These are phyloP conservation scores for Apteryx mantelli DNA, from an alignment of 2,113 vertebrate genomes.

Conservation along the genomic window DNA sequence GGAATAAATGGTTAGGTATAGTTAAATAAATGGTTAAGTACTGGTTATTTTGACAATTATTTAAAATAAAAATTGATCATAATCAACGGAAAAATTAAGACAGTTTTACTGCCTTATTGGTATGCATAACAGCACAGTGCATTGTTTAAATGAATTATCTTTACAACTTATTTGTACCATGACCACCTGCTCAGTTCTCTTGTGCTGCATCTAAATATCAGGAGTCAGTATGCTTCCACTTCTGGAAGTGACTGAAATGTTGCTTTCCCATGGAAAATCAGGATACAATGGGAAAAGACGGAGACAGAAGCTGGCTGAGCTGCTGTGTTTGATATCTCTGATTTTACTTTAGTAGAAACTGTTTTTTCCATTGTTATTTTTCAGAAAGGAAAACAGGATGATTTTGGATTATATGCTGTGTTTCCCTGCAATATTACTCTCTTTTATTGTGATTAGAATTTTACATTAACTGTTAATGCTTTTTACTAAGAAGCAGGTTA, in stretches of 20 bases:
- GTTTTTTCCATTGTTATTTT: constrained; percentile 51
- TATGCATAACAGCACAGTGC: background rate
- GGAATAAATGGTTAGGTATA: background rate
- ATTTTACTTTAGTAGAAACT: constrained; percentile 10
- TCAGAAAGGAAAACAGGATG: constrained; percentile 41
- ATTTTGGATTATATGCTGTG: constrained; percentile 63
- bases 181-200: constrained; percentile 18
- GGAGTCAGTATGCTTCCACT: background rate
- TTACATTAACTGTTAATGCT: constrained; percentile 76
- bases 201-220: background rate
- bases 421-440: constrained; percentile 59
- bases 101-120: background rate
- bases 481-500: constrained; percentile 79
- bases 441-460: constrained; percentile 78
- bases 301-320: background rate
- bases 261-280: background rate
- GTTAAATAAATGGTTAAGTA: background rate
- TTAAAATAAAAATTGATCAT: constrained; percentile 4
- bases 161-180: background rate
- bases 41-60: background rate
- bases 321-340: background rate
- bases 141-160: background rate
- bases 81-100: background rate
- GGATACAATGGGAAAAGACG: background rate
- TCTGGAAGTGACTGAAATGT: constrained; percentile 44